These are phyloP conservation scores for Lottia gigantea DNA, from an alignment of 2,888 invertebrate species.

Conservation along the genomic window DNA sequence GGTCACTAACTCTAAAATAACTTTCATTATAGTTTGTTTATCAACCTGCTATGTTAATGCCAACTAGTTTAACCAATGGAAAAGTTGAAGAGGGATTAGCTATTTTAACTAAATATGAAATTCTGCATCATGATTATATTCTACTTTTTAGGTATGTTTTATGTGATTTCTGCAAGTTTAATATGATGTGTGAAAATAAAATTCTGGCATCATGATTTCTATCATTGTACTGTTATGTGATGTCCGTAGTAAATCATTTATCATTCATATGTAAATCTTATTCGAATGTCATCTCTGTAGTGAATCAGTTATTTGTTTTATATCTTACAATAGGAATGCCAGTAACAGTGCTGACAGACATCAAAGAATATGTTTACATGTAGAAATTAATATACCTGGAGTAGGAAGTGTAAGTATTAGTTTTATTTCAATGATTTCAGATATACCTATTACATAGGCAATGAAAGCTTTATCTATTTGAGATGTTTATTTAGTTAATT, in stretches of 20 bases:
- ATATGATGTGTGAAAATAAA: too few species aligned
- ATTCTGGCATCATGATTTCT: too few species aligned
- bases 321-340: constrained; percentile 38
- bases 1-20: too few species aligned
- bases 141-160: constrained; percentile 42
- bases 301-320: background rate
- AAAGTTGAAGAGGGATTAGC: constrained; percentile 55
- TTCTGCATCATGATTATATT: constrained; percentile 36
- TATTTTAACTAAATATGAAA: constrained; percentile 54
- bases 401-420: constrained; percentile 39
- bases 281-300: too few species aligned
- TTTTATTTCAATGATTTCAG: background rate
- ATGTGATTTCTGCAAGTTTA: too few species aligned
- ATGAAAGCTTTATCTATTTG: too few species aligned
- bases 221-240: too few species aligned
- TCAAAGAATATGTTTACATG: constrained; percentile 52
- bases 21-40: constrained; percentile 45
- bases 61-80: constrained; percentile 38
- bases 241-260: too few species aligned
- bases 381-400: constrained; percentile 40
- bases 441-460: too few species aligned
- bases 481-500: too few species aligned
- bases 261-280: too few species aligned
- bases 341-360: constrained; percentile 52
- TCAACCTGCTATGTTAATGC: constrained; percentile 53